Evolutionary conservation across 2,888 invertebrate species (phyloP).

Genomic region (Axea sp.): DNA sequence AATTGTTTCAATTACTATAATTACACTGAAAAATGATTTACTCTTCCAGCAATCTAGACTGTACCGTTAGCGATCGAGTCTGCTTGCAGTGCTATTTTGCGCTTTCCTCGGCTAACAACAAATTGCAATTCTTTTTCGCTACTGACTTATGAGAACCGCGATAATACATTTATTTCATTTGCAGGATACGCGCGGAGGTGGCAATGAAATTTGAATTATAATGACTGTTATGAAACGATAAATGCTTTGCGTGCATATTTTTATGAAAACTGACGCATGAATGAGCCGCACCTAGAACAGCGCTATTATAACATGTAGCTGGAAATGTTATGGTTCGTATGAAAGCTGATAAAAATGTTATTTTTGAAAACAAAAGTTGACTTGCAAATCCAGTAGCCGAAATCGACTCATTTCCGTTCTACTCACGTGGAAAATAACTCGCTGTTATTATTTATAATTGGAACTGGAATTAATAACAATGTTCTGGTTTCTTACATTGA

Average conservation of each 20-base stretch:
- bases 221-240: constrained; percentile 50
- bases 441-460: no score
- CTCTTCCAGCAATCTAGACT: constrained; percentile 18
- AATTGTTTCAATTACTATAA: constrained; percentile 45
- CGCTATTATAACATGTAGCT: constrained; percentile 11
- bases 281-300: constrained; percentile 48
- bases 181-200: constrained; percentile 35
- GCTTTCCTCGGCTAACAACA: constrained; percentile 1
- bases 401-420: no score
- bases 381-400: not conserved
- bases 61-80: constrained; percentile 34
- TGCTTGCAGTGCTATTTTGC: not conserved
- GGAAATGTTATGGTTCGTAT: constrained; percentile 14
- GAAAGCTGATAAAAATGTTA: not conserved
- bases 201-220: constrained; percentile 57
- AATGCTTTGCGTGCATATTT: constrained; percentile 48
- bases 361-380: no score
- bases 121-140: constrained; percentile 18
- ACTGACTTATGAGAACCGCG: constrained; percentile 17
- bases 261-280: constrained; percentile 47
- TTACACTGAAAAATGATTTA: constrained; percentile 41
- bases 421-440: no score
- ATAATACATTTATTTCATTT: constrained; percentile 39
- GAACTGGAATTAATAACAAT: no score
- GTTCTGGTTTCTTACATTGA: no score